Evolutionary conservation across 2,113 vertebrate species (phyloP).

Genomic region (Calyptommatus sinebrachiatus): DNA sequence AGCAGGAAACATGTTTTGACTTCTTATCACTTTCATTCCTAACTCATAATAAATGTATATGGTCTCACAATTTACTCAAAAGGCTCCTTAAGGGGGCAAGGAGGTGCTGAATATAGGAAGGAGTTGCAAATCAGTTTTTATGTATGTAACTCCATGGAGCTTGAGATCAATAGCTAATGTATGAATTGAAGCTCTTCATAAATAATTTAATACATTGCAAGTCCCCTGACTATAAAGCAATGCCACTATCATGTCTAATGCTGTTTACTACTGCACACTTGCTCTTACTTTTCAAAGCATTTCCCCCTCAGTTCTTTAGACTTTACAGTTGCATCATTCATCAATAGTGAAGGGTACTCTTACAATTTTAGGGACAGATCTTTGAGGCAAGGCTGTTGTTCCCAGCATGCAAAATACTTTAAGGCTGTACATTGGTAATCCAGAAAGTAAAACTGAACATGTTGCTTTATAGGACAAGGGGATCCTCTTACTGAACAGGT

Average conservation of each 20-base stretch:
- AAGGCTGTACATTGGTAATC: no score
- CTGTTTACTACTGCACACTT: conserved; percentile 9
- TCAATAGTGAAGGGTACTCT: background rate
- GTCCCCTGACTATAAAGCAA: conserved; percentile 13
- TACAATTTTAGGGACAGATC: background rate
- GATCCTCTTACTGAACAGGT: no score
- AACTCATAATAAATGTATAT: background rate
- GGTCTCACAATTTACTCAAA: conserved; percentile 9
- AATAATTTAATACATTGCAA: conserved; percentile 19
- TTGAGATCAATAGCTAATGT: conserved; percentile 18
- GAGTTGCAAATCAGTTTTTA: conserved; percentile 16
- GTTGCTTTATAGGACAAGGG: no score
- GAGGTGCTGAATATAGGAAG: background rate
- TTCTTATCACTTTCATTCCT: background rate
- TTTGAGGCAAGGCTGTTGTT: background rate
- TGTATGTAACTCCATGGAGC: conserved; percentile 1
- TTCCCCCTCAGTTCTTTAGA: background rate
- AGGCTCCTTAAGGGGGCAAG: background rate
- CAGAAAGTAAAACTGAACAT: no score
- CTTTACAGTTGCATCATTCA: background rate
- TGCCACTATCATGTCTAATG: background rate
- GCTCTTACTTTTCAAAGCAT: background rate
- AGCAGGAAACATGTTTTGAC: background rate
- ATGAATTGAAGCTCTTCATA: conserved; percentile 12
- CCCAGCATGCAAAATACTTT: background rate